Evolutionary conservation across 2,113 vertebrate species (phyloP), one percentile per base, ranked within the genome.

Genomic region (Gasterosteus nipponicus): DNA sequence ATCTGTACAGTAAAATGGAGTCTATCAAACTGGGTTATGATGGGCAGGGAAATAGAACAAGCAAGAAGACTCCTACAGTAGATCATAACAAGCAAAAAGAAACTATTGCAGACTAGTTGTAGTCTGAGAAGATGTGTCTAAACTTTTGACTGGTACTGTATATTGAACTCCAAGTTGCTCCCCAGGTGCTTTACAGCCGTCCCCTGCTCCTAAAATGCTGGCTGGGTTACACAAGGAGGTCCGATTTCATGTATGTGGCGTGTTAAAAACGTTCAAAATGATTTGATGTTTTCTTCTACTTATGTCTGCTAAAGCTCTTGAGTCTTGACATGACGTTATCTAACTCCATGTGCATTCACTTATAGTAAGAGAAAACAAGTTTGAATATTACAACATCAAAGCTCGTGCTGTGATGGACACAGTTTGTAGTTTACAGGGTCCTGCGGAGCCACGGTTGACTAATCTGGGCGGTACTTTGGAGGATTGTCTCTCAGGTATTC

Each of bases 271-370:
- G 49, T 51, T 51, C 0, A n/a, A n/a, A 22, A 14, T 44, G 58
- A 60, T 16, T 29, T 10, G 29, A 16, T 29, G 22, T 81, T 76
- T 61, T 66, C 38, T 6, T 82, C 18, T 22, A 29, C 57, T 56
- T 64, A 63, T 64, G 33, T 75, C 12, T 53, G 4, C 19, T 53
- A 51, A 35, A 69, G 65, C 9, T 18, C 18, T 42, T 14, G 5
- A 38, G 38, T 46, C 33, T 14, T 54, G 35, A 84, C 69, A 64
- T 60, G 14, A 47, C 2, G 8, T 65, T 59, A 77, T 76, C 16
- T n/a, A 22, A 11, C n/a, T 76, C 49, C 75, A 89, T 79, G 69
- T 87, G 85, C 75, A 86, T 85, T 86, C 33, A 33, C 60, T 92
- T 84, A 67, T 5, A 69, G 26, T 22, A 78, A 74, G 31, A 68